Percentiles rank a stretch among this genome's conserved stretches.
Conservation (phyloP, 2,113 vertebrate genomes). For the Camelus dromedarius region DNA sequence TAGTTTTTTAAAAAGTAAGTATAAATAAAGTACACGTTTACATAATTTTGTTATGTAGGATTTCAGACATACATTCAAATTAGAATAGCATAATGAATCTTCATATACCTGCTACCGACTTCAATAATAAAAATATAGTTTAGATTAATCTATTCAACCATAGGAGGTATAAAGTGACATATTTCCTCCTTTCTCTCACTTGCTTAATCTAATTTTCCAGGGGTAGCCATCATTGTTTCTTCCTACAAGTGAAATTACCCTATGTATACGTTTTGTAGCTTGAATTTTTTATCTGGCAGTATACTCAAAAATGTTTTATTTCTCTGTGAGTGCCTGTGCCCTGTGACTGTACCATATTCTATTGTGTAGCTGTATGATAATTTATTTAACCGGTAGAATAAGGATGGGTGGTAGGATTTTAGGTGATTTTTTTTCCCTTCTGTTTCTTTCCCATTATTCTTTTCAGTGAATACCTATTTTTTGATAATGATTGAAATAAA, state of each 20-base stretch:
- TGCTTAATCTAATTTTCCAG: background rate
- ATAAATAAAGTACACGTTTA: background rate
- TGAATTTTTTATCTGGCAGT: constrained; percentile 4
- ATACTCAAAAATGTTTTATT: background rate
- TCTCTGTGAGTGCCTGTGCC: background rate
- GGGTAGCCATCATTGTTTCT: background rate
- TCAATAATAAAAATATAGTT: background rate
- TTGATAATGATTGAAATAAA: background rate
- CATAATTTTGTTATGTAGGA: background rate
- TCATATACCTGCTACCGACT: background rate
- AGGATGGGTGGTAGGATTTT: background rate
- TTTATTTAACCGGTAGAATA: background rate
- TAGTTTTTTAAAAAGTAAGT: background rate
- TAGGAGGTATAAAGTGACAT: background rate
- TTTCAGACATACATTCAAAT: background rate
- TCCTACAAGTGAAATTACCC: background rate
- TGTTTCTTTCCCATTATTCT: background rate
- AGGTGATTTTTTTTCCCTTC: background rate
- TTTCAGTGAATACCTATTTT: background rate
- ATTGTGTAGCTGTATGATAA: background rate
- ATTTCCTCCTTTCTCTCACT: background rate
- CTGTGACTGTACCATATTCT: background rate
- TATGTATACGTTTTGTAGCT: background rate
- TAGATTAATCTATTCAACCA: background rate
- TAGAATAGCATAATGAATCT: background rate